Percentiles rank a stretch among this genome's conserved stretches.
phyloP scores from a whole-genome alignment of 1,140 invertebrate species.

The Pinna nobilis region DNA sequence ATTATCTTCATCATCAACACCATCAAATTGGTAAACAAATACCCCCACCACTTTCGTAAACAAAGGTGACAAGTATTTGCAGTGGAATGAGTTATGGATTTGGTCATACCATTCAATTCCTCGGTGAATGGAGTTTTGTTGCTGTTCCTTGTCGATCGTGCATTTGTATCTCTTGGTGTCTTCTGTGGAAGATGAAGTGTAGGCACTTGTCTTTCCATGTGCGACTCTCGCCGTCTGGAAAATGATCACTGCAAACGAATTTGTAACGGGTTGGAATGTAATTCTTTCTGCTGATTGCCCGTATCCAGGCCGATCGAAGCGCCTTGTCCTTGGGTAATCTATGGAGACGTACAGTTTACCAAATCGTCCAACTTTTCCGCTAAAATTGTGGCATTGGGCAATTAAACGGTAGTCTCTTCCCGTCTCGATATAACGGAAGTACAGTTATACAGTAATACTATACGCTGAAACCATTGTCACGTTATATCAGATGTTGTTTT shows the following conservation, averaged over 20 bases:
- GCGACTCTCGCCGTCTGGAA: constrained; percentile 10
- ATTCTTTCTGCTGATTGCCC: constrained; percentile 14
- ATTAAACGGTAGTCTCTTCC: constrained; percentile 20
- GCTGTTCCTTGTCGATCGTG: constrained; percentile 7
- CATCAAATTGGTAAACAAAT: no score
- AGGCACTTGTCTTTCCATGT: constrained; percentile 5
- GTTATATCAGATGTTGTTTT: no score
- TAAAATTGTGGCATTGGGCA: constrained; percentile 4
- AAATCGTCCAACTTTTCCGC: constrained; percentile 9
- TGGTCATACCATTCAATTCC: no score
- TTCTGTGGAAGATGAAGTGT: constrained; percentile 15
- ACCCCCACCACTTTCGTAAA: no score
- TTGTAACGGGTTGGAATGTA: constrained; percentile 1
- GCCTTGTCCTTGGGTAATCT: background rate
- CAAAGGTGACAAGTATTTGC: no score
- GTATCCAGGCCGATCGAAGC: constrained; percentile 8
- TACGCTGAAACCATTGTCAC: no score
- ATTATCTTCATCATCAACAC: no score
- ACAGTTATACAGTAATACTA: no score
- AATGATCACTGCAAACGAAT: constrained; percentile 17
- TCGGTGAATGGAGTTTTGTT: no score
- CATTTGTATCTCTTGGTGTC: background rate
- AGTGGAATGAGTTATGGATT: no score
- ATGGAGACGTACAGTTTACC: constrained; percentile 7
- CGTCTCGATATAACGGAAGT: background rate